These are phyloP conservation scores for Conomelus anceps DNA, from an alignment of 2,888 invertebrate genomes.

Conservation along the genomic window DNA sequence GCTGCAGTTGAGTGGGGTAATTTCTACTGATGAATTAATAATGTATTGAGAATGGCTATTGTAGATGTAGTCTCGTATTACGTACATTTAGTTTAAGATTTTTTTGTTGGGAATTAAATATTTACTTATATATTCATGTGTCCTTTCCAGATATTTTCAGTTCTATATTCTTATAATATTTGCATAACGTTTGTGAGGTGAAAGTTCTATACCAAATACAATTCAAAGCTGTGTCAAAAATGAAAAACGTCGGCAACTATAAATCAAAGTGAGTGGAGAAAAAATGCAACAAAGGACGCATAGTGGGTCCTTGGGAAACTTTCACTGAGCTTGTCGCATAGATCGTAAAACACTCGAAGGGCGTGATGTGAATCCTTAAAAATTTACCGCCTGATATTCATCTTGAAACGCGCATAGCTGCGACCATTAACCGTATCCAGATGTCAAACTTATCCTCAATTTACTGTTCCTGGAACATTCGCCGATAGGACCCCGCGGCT, in stretches of 20 bases:
- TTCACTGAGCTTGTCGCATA: neutral
- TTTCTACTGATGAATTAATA: too few relatives aligned
- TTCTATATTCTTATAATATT: too few relatives aligned
- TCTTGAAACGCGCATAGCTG: neutral
- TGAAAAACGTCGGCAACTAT: neutral
- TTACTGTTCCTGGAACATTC: neutral
- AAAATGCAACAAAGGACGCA: neutral
- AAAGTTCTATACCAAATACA: neutral
- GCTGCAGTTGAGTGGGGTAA: too few relatives aligned
- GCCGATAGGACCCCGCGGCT: neutral
- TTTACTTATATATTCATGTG: too few relatives aligned
- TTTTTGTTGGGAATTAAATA: too few relatives aligned
- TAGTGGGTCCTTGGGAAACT: neutral
- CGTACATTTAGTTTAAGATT: too few relatives aligned
- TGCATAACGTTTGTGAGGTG: neutral
- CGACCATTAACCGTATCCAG: neutral
- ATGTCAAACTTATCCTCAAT: neutral
- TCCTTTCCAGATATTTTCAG: too few relatives aligned
- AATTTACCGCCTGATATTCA: neutral
- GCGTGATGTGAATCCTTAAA: neutral
- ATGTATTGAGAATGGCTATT: too few relatives aligned
- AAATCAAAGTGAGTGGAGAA: neutral
- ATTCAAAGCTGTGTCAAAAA: neutral
- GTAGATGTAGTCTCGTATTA: too few relatives aligned
- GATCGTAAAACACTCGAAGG: neutral